phyloP scores from a whole-genome alignment of 2,113 vertebrate species.

The Otocyon megalotis region DNA sequence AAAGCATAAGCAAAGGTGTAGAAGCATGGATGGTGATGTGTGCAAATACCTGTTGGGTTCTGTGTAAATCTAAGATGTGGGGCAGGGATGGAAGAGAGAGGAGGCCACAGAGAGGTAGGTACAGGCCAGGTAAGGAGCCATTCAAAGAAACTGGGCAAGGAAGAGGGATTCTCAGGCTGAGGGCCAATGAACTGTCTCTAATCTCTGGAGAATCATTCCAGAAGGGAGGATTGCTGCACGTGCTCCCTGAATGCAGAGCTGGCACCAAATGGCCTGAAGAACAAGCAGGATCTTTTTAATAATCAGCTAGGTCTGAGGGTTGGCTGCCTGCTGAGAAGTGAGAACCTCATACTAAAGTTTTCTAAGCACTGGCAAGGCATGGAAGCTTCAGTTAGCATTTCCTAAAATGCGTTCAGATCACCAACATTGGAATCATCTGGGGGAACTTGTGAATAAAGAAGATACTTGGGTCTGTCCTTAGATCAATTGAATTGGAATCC shows the following conservation, averaged over 20 bases:
- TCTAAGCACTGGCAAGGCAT: neutral
- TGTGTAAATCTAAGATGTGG: neutral
- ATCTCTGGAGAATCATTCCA: neutral
- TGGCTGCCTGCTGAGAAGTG: neutral
- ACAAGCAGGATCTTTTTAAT: neutral
- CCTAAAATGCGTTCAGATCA: neutral
- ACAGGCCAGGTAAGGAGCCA: neutral
- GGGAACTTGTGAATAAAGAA: neutral
- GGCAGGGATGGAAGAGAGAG: neutral
- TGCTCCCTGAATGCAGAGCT: neutral
- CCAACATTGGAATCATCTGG: neutral
- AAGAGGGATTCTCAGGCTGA: neutral
- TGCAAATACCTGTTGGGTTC: neutral
- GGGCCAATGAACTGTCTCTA: neutral
- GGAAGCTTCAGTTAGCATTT: neutral
- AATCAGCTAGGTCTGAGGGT: neutral
- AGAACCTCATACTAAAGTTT: neutral
- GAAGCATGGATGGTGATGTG: neutral
- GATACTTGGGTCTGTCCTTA: neutral
- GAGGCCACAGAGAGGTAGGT: neutral
- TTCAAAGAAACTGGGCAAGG: neutral
- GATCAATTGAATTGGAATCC: neutral
- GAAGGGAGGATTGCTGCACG: neutral
- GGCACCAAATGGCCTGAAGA: neutral
- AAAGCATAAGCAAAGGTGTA: neutral